Base-by-base conservation (phyloP, 2,797 vertebrate species). In the Chrysocyon brachyurus region DNA sequence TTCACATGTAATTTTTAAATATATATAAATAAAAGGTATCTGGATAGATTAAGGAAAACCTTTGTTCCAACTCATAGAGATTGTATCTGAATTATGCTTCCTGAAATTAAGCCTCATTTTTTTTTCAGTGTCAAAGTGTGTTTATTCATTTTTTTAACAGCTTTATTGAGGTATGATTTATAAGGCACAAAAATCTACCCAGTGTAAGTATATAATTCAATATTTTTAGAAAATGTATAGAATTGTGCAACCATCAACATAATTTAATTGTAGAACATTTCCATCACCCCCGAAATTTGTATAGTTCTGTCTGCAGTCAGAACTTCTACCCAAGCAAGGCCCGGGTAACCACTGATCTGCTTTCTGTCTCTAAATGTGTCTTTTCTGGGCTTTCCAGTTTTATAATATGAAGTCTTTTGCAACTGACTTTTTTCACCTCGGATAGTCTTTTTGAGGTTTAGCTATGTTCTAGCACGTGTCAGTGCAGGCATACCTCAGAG, bases 141-240 rank as follows among this genome's bases (percentile, higher is more conserved):
- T 63, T 31, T 66, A 87, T 82, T 61, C 63, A 57, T 26, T 87
- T 93, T 40, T 79, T 77, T 75, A 64, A 72, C 19, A 59, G 16
- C 12, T 75, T 82, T 77, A 59, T 52, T 79, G 26, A 79, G 19
- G 4, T 82, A 16, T 87, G 79, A 81, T 77, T 84, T 92, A 93
- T 87, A 87, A 82, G 63, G 12, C 16, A 40, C 21, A 85, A 93
- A 96, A 64, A 68, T 40, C 33, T 22, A 90, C 49, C n/a, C 54
- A 28, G 81, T 88, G 1, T 90, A 90, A 78, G 40, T 75, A 6
- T 90, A 49, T 2, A 86, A 26, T 79, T 94, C 52, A 93, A 5
- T 88, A 73, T 59, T 81, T 92, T 90, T 92, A 73, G 93, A 68
- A 79, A 85, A 59, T 75, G 61, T 92, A 54, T 89, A 79, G 40